Conservation (phyloP, 2,888 invertebrate species). For the Scaptomyza parva region DNA sequence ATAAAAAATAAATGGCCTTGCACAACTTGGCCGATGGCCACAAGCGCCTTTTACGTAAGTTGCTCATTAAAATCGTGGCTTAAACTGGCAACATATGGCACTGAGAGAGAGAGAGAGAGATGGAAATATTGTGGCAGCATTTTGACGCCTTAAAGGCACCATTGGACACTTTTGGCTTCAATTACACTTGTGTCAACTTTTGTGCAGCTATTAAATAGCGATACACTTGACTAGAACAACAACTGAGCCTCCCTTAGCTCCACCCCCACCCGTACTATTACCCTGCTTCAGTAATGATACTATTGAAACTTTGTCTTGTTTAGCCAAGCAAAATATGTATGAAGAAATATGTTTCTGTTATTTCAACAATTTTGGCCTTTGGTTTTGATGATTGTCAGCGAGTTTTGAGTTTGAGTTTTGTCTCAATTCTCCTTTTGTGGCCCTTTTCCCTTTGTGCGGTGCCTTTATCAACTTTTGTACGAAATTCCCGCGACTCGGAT, state of each 20-base stretch:
- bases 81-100: slow-evolving; percentile 9
- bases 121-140: slow-evolving; percentile 17
- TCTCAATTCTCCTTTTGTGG: not conserved
- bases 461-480: slow-evolving; percentile 46
- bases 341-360: slow-evolving; percentile 10
- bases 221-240: slow-evolving; percentile 11
- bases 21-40: slow-evolving; percentile 31
- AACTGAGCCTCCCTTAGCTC: not conserved
- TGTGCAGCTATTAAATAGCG: slow-evolving; percentile 15
- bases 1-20: slow-evolving; percentile 23
- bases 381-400: slow-evolving; percentile 18
- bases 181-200: slow-evolving; percentile 21
- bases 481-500: slow-evolving; percentile 32
- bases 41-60: slow-evolving; percentile 39
- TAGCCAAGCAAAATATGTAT: not conserved
- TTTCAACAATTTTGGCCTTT: slow-evolving; percentile 3
- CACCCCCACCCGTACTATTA: too few relatives aligned
- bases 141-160: slow-evolving; percentile 10
- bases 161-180: slow-evolving; percentile 21
- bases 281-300: not conserved
- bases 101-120: not conserved
- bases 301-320: slow-evolving; percentile 22
- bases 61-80: slow-evolving; percentile 54
- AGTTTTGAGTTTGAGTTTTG: slow-evolving; percentile 2
- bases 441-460: not conserved